A percentile compares a stretch with the other conserved stretches of the same genome.
Conservation (phyloP, 2,888 invertebrate species). For the Cylloceria caligata region DNA sequence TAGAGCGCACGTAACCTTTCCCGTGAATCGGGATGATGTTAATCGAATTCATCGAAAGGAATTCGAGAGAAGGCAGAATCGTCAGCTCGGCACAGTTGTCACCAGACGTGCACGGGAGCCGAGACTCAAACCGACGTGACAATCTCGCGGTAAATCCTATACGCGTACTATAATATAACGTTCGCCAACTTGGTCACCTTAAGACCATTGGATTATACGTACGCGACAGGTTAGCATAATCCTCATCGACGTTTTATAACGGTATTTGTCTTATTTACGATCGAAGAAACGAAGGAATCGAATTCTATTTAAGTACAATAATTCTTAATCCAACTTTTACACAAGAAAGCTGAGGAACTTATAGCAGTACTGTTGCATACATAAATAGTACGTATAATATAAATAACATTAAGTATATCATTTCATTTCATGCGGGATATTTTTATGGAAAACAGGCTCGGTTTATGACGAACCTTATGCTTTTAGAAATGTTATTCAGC, state of each 20-base stretch:
- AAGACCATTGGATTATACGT: constrained; percentile 41
- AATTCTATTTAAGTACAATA: constrained; percentile 4
- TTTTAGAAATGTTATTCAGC: constrained; percentile 5
- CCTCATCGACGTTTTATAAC: constrained; percentile 33
- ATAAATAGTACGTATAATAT: constrained; percentile 11
- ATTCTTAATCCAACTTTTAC: constrained; percentile 21
- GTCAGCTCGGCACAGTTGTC: constrained; percentile 31
- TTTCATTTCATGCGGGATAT: constrained; percentile 2
- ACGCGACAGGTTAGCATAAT: constrained; percentile 29
- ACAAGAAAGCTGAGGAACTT: constrained; percentile 15
- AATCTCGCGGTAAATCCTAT: background rate
- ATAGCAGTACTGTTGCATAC: background rate
- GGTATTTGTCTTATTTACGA: constrained; percentile 50
- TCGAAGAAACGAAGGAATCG: constrained; percentile 23
- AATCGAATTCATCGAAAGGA: constrained; percentile 53
- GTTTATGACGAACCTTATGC: constrained; percentile 9
- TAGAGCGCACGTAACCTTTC: constrained; percentile 35
- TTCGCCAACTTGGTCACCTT: constrained; percentile 24
- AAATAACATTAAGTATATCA: constrained; percentile 12
- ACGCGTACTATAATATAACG: background rate
- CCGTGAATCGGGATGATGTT: constrained; percentile 48
- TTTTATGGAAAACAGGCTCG: background rate
- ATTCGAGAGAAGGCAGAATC: constrained; percentile 34
- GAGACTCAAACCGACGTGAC: background rate
- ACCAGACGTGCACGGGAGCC: constrained; percentile 19